Evolutionary conservation across 2,888 invertebrate species (phyloP).

Genomic region (Nomada flava): DNA sequence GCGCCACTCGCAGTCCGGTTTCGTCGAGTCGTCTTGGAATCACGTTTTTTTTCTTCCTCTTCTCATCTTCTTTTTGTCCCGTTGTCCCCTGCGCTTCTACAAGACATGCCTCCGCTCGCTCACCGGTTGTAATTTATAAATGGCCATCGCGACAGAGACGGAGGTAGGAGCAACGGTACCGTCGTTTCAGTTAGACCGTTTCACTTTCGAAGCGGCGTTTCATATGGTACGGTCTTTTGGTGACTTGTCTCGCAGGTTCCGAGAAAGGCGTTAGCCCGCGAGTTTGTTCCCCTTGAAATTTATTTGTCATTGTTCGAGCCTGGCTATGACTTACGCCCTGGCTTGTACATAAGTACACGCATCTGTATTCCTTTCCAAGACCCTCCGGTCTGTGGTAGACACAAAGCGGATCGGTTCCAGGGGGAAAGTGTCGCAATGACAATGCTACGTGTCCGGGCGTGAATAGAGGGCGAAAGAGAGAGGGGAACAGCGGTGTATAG

Average conservation of each 20-base stretch:
- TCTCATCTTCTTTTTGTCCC: conserved; percentile 51
- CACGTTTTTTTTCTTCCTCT: conserved; percentile 28
- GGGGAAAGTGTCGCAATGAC: conserved; percentile 44
- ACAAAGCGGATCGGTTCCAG: conserved; percentile 37
- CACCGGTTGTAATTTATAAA: conserved; percentile 74
- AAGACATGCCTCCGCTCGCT: conserved; percentile 57
- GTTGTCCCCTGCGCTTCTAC: conserved; percentile 64
- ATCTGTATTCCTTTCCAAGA: conserved; percentile 4
- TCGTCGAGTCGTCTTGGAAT: conserved; percentile 57
- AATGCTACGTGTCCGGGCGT: conserved; percentile 37
- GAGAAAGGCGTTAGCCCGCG: conserved; percentile 44
- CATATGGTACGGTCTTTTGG: background rate
- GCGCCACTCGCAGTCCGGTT: conserved; percentile 66
- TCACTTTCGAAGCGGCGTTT: conserved; percentile 73
- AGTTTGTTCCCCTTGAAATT: conserved; percentile 41
- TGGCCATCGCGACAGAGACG: conserved; percentile 34
- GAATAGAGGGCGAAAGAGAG: conserved; percentile 29
- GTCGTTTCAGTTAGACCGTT: conserved; percentile 70
- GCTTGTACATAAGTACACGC: background rate
- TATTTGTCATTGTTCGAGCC: conserved; percentile 55
- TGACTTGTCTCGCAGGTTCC: conserved; percentile 2
- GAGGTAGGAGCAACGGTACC: conserved; percentile 61
- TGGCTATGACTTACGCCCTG: conserved; percentile 41
- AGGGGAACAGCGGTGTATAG: background rate
- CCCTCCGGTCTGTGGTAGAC: background rate